These are phyloP conservation scores for Sicus ferrugineus DNA, from an alignment of 2,888 invertebrate species.

Conservation along the genomic window DNA sequence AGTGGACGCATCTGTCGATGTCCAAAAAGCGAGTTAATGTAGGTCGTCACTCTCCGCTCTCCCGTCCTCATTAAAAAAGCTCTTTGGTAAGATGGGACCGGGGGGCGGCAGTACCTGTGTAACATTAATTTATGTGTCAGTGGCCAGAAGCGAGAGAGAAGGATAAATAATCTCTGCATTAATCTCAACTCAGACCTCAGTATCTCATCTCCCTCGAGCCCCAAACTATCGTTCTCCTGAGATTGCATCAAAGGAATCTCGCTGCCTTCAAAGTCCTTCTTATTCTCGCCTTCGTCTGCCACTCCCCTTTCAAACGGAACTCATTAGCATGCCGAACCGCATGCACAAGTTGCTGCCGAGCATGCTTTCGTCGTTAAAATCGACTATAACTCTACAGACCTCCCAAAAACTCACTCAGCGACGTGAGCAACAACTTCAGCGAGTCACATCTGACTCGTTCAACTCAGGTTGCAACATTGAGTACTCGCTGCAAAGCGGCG, in stretches of 20 bases:
- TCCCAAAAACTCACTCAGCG: neutral
- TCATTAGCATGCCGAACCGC: constrained; percentile 17
- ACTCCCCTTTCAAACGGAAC: neutral
- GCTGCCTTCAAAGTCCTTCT: neutral
- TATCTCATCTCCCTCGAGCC: neutral
- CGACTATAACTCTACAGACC: neutral
- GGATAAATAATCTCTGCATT: neutral
- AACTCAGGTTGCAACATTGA: neutral
- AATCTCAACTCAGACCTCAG: neutral
- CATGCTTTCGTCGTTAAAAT: constrained; percentile 9
- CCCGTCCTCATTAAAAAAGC: constrained; percentile 14
- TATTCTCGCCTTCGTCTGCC: neutral
- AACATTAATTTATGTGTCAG: no score
- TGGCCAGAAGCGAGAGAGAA: neutral
- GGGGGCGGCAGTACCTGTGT: neutral
- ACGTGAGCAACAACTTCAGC: constrained; percentile 10
- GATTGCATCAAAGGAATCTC: constrained; percentile 11
- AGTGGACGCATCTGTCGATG: neutral
- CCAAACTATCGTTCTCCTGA: neutral
- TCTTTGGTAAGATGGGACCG: neutral
- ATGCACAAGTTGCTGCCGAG: neutral
- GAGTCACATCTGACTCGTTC: neutral
- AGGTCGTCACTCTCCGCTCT: constrained; percentile 18
- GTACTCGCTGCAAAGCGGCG: neutral
- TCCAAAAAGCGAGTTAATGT: constrained; percentile 11